phyloP scores from a whole-genome alignment of 2,797 vertebrate species.

The Tapirus indicus region DNA sequence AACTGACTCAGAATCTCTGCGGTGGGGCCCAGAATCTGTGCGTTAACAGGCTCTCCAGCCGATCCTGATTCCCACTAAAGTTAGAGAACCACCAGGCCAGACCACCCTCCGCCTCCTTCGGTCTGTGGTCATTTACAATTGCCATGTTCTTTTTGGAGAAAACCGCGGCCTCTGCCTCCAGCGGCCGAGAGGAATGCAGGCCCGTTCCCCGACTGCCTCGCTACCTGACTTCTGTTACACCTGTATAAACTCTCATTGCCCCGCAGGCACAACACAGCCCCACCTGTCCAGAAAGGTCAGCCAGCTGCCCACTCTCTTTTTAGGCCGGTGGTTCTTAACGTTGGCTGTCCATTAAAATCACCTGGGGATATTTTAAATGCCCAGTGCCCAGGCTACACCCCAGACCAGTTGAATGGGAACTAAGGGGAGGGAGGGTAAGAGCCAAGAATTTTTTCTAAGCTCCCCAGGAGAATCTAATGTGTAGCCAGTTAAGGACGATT shows the following conservation, averaged over 20 bases:
- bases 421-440: not conserved
- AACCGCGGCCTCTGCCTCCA: too few relatives aligned
- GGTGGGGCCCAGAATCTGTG: not conserved
- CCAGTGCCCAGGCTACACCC: too few relatives aligned
- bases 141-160: not conserved
- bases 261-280: not conserved
- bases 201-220: not conserved
- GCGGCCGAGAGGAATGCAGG: not conserved
- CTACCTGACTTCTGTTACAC: not conserved
- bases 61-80: not conserved
- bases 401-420: not conserved
- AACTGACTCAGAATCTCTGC: not conserved
- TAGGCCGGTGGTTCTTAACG: not conserved
- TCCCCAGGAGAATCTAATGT: not conserved
- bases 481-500: not conserved
- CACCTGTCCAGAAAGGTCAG: not conserved
- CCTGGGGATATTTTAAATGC: not conserved
- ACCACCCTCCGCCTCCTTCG: not conserved
- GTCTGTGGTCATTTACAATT: not conserved
- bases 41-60: not conserved
- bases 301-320: not conserved
- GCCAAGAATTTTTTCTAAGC: not conserved
- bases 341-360: not conserved
- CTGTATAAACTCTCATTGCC: not conserved
- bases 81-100: not conserved